These are phyloP conservation scores for Calephelis nemesis DNA, from an alignment of 1,140 invertebrate genomes.

Conservation along the genomic window DNA sequence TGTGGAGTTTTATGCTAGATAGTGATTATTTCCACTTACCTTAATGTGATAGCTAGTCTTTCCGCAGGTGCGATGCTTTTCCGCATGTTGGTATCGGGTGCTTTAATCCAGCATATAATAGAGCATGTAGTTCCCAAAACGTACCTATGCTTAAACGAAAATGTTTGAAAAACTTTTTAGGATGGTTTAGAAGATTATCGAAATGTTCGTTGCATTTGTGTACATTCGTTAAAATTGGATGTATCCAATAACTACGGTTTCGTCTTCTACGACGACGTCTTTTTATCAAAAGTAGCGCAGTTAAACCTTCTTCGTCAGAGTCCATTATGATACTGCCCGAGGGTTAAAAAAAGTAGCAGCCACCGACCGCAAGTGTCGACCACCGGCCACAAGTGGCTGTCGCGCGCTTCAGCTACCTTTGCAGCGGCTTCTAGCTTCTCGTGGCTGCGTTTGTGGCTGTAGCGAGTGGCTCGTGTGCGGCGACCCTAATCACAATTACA, in stretches of 20 bases:
- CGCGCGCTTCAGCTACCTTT: too few species aligned
- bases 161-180: constrained; percentile 22
- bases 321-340: constrained; percentile 21
- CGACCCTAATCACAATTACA: too few species aligned
- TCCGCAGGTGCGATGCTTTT: constrained; percentile 21
- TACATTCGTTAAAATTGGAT: constrained; percentile 18
- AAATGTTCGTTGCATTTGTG: constrained; percentile 19
- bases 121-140: constrained; percentile 21
- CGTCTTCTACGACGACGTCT: constrained; percentile 21
- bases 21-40: constrained; percentile 20
- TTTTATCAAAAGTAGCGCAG: constrained; percentile 25
- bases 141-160: constrained; percentile 22
- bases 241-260: constrained; percentile 24
- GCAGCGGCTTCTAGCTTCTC: too few species aligned
- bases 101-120: constrained; percentile 22
- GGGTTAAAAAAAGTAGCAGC: constrained; percentile 17
- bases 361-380: constrained; percentile 17
- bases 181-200: constrained; percentile 14
- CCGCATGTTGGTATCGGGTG: constrained; percentile 22
- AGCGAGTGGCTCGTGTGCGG: too few species aligned
- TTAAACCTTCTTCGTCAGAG: constrained; percentile 22
- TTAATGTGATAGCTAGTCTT: constrained; percentile 22
- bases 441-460: too few species aligned
- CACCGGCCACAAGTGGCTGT: constrained; percentile 1
- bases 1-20: constrained; percentile 14